Conservation (phyloP, 2,888 invertebrate genomes). For the Dynastes hyllus region DNA sequence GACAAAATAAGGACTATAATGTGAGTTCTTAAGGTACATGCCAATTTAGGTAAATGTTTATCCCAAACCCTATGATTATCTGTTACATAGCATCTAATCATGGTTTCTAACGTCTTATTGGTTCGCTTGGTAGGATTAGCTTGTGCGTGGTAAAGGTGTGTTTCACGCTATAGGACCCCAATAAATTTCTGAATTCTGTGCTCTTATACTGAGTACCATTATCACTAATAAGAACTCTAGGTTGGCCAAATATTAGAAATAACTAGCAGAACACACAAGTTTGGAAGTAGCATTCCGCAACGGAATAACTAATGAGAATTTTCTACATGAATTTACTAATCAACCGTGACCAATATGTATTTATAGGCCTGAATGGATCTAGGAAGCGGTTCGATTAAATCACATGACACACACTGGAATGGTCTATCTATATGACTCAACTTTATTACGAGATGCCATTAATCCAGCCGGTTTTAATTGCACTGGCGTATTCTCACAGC, state of each 20-base stretch:
- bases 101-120: slow-evolving; percentile 52
- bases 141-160: slow-evolving; percentile 51
- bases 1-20: slow-evolving; percentile 52
- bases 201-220: slow-evolving; percentile 50
- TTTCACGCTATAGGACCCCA: slow-evolving; percentile 43
- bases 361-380: too few species aligned
- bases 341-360: background rate
- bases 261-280: slow-evolving; percentile 30
- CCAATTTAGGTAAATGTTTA: background rate
- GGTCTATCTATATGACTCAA: slow-evolving; percentile 36
- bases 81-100: slow-evolving; percentile 46
- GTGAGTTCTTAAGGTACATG: slow-evolving; percentile 49
- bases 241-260: slow-evolving; percentile 54
- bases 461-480: background rate
- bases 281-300: too few species aligned
- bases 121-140: slow-evolving; percentile 52
- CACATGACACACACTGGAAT: slow-evolving; percentile 30
- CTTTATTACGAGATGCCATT: too few species aligned
- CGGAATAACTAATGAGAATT: too few species aligned
- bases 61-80: slow-evolving; percentile 32
- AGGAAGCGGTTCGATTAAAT: too few species aligned
- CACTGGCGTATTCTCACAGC: too few species aligned
- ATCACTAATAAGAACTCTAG: slow-evolving; percentile 1
- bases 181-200: slow-evolving; percentile 41
- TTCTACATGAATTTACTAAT: slow-evolving; percentile 7